Conservation (phyloP, 2,888 invertebrate species). For the Scaptomyza tumidula region DNA sequence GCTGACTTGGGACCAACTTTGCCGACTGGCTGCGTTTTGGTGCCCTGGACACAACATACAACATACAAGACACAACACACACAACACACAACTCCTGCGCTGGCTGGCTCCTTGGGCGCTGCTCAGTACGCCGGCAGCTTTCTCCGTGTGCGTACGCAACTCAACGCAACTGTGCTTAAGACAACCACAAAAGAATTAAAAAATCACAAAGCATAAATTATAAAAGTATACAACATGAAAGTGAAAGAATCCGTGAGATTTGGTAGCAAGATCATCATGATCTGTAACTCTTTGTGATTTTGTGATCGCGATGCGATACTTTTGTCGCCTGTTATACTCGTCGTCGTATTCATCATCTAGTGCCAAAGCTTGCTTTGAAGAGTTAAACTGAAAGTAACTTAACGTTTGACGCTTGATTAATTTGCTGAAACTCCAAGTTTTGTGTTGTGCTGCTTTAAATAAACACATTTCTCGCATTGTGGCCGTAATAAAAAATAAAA, state of each 20-base stretch:
- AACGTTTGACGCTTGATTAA: conserved; percentile 66
- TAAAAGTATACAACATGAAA: conserved; percentile 20
- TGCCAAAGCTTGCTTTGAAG: no score
- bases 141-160: conserved; percentile 78
- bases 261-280: conserved; percentile 15
- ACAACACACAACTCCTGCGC: conserved; percentile 45
- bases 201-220: conserved; percentile 16
- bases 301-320: conserved; percentile 38
- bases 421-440: conserved; percentile 51
- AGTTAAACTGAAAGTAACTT: conserved; percentile 26
- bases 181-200: conserved; percentile 15
- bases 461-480: conserved; percentile 36
- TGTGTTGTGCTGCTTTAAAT: conserved; percentile 43
- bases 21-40: conserved; percentile 31
- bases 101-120: conserved; percentile 59
- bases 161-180: conserved; percentile 50
- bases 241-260: conserved; percentile 26
- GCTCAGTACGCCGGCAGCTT: conserved; percentile 81
- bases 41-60: conserved; percentile 24
- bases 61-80: conserved; percentile 5
- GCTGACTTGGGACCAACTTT: conserved; percentile 23
- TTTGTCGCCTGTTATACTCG: conserved; percentile 33
- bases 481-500: conserved; percentile 56
- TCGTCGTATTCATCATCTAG: conserved; percentile 32
- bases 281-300: conserved; percentile 29